Evolutionary conservation across 2,888 invertebrate species (phyloP).

Genomic region (Bembecia ichneumoniformis): DNA sequence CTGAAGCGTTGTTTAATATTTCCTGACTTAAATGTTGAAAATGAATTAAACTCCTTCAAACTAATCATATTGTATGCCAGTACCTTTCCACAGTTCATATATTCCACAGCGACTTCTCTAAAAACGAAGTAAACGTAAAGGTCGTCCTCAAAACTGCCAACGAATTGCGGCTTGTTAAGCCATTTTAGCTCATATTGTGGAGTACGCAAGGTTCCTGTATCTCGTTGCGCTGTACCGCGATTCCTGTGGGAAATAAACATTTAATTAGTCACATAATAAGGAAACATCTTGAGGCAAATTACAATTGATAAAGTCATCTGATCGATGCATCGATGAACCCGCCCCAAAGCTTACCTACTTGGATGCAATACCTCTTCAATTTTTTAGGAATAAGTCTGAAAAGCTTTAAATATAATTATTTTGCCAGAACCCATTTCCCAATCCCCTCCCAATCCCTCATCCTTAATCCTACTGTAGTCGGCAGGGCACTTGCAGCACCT

Average conservation of each 20-base stretch:
- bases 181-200: slow-evolving; percentile 87
- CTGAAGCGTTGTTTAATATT: too few relatives aligned
- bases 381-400: too few relatives aligned
- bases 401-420: too few relatives aligned
- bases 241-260: slow-evolving; percentile 34
- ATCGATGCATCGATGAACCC: too few relatives aligned
- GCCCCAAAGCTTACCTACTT: neutral
- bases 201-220: slow-evolving; percentile 75
- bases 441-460: too few relatives aligned
- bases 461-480: too few relatives aligned
- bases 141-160: slow-evolving; percentile 91
- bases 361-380: too few relatives aligned
- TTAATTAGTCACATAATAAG: neutral
- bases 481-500: too few relatives aligned
- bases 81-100: slow-evolving; percentile 94
- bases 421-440: too few relatives aligned
- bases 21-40: neutral
- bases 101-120: slow-evolving; percentile 91
- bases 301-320: too few relatives aligned
- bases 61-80: slow-evolving; percentile 6
- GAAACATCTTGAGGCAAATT: neutral
- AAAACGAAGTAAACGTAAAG: slow-evolving; percentile 92
- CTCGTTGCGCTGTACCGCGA: slow-evolving; percentile 45
- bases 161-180: slow-evolving; percentile 94
- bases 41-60: neutral